Percentiles rank a stretch among this genome's conserved stretches.
phyloP scores from a whole-genome alignment of 2,113 vertebrate species.

The Brachypteracias leptosomus region DNA sequence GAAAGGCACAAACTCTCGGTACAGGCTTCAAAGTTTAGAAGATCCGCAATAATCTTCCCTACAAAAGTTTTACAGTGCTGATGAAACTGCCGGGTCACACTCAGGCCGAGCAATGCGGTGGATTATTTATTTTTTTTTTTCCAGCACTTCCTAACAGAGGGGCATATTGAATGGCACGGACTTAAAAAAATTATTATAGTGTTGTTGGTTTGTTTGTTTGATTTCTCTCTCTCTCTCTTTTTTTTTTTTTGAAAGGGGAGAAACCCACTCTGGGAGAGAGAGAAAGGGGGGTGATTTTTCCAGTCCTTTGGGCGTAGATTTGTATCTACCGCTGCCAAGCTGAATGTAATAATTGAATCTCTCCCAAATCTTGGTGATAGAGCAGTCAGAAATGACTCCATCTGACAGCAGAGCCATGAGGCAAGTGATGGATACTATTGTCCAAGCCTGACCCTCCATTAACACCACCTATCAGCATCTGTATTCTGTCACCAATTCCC shows the following conservation, averaged over 20 bases:
- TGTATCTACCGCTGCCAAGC: slow-evolving; percentile 75
- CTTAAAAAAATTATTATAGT: too few relatives aligned
- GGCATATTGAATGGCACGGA: not conserved
- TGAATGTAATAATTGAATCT: slow-evolving; percentile 85
- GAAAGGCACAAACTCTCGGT: not conserved
- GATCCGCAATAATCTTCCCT: not conserved
- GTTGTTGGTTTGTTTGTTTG: too few relatives aligned
- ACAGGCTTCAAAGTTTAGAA: not conserved
- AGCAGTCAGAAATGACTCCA: slow-evolving; percentile 80
- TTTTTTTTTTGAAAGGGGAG: not conserved
- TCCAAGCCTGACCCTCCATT: slow-evolving; percentile 91
- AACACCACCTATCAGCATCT: slow-evolving; percentile 92
- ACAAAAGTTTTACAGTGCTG: not conserved
- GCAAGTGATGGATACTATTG: slow-evolving; percentile 92
- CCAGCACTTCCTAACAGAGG: not conserved
- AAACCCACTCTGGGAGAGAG: not conserved
- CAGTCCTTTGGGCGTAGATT: slow-evolving; percentile 43
- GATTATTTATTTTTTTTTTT: not conserved
- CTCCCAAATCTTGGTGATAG: slow-evolving; percentile 84
- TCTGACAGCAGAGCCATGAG: slow-evolving; percentile 85
- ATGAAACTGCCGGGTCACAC: not conserved
- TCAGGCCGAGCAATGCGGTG: not conserved
- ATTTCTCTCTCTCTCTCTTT: not conserved
- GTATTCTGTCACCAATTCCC: slow-evolving; percentile 84
- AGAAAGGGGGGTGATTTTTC: not conserved